A percentile compares a stretch with the other conserved stretches of the same genome.
Conservation (phyloP, 2,888 invertebrate genomes). For the Auanema sp. region DNA sequence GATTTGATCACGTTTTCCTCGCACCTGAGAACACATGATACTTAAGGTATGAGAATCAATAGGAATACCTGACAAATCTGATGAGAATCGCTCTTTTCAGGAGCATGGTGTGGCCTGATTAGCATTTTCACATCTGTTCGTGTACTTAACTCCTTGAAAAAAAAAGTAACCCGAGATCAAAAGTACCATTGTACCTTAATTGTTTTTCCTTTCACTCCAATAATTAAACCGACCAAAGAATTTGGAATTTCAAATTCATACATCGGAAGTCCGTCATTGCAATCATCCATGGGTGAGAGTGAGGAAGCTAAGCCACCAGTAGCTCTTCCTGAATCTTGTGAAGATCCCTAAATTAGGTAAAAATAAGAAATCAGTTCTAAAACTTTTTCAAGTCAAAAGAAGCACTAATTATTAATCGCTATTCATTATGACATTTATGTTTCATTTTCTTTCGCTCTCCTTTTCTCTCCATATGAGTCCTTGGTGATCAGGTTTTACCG, state of each 20-base stretch:
- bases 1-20: slow-evolving; percentile 62
- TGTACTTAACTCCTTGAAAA: slow-evolving; percentile 54
- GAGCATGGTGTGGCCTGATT: slow-evolving; percentile 59
- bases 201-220: slow-evolving; percentile 63
- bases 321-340: slow-evolving; percentile 60
- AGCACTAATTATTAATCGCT: no score
- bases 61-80: slow-evolving; percentile 61
- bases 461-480: no score
- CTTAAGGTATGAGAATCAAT: slow-evolving; percentile 7
- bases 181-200: slow-evolving; percentile 48
- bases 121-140: slow-evolving; percentile 61
- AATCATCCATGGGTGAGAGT: slow-evolving; percentile 44
- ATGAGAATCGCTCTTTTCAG: slow-evolving; percentile 56
- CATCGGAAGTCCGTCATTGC: slow-evolving; percentile 46
- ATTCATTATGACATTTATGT: no score
- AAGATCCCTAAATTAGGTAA: slow-evolving; percentile 44
- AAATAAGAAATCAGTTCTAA: no score
- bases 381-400: no score
- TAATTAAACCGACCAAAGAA: slow-evolving; percentile 62
- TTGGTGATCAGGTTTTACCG: no score
- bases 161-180: neutral
- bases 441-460: no score
- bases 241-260: slow-evolving; percentile 65
- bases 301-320: slow-evolving; percentile 54
- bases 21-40: slow-evolving; percentile 31